phyloP scores from a whole-genome alignment of 2,888 invertebrate genomes.

The Agonopterix alstromeriana region DNA sequence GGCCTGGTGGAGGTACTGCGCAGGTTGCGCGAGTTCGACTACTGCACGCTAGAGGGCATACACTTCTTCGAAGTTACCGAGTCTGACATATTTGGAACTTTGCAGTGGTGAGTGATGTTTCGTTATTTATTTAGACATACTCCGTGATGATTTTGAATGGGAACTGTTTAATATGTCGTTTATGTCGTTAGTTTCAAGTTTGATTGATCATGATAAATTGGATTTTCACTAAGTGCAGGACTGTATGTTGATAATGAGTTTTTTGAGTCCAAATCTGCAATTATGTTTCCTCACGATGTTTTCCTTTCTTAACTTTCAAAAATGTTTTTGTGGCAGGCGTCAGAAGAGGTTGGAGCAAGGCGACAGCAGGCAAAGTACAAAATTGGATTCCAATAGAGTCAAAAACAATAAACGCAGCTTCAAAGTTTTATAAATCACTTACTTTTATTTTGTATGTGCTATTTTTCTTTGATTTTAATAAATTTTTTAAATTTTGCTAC shows the following conservation, averaged over 20 bases:
- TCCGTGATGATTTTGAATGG: too few relatives aligned
- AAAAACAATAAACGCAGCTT: constrained; percentile 19
- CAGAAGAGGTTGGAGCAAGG: constrained; percentile 39
- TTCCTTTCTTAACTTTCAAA: too few relatives aligned
- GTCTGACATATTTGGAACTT: constrained; percentile 56
- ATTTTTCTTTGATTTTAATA: constrained; percentile 1
- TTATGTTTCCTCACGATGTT: too few relatives aligned
- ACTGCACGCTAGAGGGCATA: constrained; percentile 68
- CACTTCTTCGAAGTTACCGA: constrained; percentile 72
- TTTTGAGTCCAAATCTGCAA: too few relatives aligned
- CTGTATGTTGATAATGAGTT: too few relatives aligned
- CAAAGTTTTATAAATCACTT: constrained; percentile 18
- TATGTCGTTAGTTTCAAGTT: too few relatives aligned
- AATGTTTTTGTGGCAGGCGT: constrained; percentile 22
- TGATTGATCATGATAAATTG: too few relatives aligned
- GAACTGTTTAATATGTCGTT: too few relatives aligned
- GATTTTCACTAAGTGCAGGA: too few relatives aligned
- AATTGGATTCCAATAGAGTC: constrained; percentile 17
- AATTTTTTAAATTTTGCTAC: constrained; percentile 5
- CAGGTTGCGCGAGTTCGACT: constrained; percentile 63
- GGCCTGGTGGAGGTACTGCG: constrained; percentile 73
- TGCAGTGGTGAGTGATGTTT: constrained; percentile 35
- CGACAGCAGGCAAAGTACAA: constrained; percentile 19
- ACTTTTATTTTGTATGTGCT: constrained; percentile 2
- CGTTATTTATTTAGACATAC: too few relatives aligned